Evolutionary conservation across 2,113 vertebrate genomes (phyloP), one percentile per base, ranked within the genome.

Genomic region (Manacus vitellinus): DNA sequence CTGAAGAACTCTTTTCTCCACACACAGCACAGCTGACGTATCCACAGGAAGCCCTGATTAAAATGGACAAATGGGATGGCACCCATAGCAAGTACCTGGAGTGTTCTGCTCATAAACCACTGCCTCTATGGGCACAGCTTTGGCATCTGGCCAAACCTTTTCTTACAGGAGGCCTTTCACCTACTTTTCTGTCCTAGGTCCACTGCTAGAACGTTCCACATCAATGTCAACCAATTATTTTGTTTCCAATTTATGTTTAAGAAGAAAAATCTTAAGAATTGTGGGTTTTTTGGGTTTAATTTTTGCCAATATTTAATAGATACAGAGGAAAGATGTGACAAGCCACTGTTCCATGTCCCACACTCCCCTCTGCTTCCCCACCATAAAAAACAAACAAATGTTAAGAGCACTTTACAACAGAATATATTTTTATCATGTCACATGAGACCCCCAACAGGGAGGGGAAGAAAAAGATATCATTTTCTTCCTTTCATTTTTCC

Each of bases 31-130:
- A 71, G 30, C 12, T 66, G 22, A 47, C 25, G 2, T 12, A 46
- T 16, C 81, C 30, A 12, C 2, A 56, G 18, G 47, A 72, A 72
- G 3, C 15, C 37, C 54, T 17, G 12, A 12, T 63, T 33, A 18
- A 17, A 44, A 6, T 17, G 14, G 43, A 28, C 17, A 39, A 56
- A 58, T 6, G 8, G 10, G 3, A 7, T 4, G 58, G 27, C 12
- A 30, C 7, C 21, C 46, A 43, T 0, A 33, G 23, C 28, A 76
- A 56, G 5, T 18, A 71, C 18, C 21, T 18, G 47, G 31, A 90
- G 12, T 0, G 0, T 47, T 35, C 31, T 54, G 52, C 10, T 14
- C 9, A 19, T 4, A 41, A 41, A n/a, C 15, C 1, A 0, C 15
- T 44, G 19, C 23, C 49, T 59, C 13, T 9, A 14, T 1, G 3